Conservation (phyloP, 2,888 invertebrate species). For the Thera obeliscata region DNA sequence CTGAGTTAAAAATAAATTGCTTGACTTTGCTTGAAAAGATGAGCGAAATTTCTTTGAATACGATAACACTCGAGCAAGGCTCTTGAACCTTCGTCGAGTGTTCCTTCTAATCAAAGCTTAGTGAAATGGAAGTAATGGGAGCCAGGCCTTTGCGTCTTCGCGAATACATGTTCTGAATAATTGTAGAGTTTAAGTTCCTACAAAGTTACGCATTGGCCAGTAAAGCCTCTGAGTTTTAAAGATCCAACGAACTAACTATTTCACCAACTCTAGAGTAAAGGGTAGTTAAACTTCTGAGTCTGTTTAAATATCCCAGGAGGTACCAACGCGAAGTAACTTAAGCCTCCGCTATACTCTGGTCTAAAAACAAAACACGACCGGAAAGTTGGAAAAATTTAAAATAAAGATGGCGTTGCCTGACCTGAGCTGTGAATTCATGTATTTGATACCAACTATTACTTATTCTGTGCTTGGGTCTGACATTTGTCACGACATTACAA, state of each 20-base stretch:
- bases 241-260: neutral
- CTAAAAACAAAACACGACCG: no score
- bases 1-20: constrained; percentile 4
- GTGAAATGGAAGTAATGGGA: constrained; percentile 19
- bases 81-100: constrained; percentile 23
- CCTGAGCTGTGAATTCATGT: no score
- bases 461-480: no score
- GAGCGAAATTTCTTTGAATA: constrained; percentile 23
- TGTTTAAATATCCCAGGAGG: neutral
- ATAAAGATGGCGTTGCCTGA: no score
- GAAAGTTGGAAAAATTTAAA: no score
- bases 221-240: neutral
- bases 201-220: neutral
- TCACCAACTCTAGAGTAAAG: neutral
- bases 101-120: constrained; percentile 25
- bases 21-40: constrained; percentile 6
- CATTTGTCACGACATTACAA: no score
- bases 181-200: neutral
- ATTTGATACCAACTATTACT: no score
- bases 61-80: constrained; percentile 17
- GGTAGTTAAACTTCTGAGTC: neutral
- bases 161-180: constrained; percentile 2
- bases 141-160: constrained; percentile 2
- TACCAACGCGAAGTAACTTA: constrained; percentile 10
- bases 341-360: no score